These are phyloP conservation scores for Clunio marinus DNA, from an alignment of 2,888 invertebrate species.

Conservation along the genomic window DNA sequence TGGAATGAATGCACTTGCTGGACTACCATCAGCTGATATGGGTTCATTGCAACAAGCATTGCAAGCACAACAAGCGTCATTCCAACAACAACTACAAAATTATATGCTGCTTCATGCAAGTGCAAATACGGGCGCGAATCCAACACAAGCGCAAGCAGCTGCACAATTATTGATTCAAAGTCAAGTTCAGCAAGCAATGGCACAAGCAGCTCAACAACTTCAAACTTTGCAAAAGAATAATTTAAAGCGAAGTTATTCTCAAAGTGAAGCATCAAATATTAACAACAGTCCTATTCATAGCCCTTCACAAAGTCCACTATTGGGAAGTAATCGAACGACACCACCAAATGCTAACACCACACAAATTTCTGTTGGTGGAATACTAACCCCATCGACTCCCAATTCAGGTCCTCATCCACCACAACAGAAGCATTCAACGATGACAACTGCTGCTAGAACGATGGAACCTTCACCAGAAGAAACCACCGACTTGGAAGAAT, in stretches of 20 bases:
- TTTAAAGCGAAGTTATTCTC: conserved; percentile 46
- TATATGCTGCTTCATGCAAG: conserved; percentile 29
- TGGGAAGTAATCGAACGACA: conserved; percentile 49
- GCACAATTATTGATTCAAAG: conserved; percentile 74
- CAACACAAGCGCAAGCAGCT: conserved; percentile 51
- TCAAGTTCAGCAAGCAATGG: conserved; percentile 69
- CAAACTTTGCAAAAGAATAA: conserved; percentile 72
- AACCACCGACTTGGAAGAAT: conserved; percentile 93
- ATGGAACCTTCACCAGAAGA: conserved; percentile 86
- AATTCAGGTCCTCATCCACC: conserved; percentile 56
- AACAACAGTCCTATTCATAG: conserved; percentile 50
- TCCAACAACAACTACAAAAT: conserved; percentile 44
- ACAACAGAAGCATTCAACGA: conserved; percentile 53
- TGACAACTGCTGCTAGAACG: conserved; percentile 59
- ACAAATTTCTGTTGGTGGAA: conserved; percentile 50
- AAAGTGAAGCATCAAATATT: conserved; percentile 49
- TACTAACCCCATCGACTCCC: conserved; percentile 58
- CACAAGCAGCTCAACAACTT: conserved; percentile 79
- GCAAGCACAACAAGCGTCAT: conserved; percentile 40
- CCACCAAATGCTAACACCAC: conserved; percentile 53
- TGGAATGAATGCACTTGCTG: conserved; percentile 43
- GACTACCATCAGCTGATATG: conserved; percentile 19
- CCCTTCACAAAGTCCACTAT: conserved; percentile 48
- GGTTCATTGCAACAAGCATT: conserved; percentile 37
- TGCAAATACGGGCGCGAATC: conserved; percentile 21